Evolutionary conservation across 1,140 invertebrate species (phyloP).

Genomic region (Macrotrachela quadricornifera): DNA sequence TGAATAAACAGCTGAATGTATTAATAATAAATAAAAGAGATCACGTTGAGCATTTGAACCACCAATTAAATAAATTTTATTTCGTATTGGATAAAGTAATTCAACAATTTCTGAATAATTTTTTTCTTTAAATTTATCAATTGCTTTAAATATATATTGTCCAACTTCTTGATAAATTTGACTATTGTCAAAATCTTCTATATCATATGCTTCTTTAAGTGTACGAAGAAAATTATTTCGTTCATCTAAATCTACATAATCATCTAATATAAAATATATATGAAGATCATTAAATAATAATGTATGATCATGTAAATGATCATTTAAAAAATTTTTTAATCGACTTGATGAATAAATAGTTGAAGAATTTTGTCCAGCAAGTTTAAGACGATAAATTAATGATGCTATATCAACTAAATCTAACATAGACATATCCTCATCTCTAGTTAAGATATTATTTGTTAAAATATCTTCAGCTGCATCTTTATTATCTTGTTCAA

Average conservation of each 20-base stretch:
- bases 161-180: neutral
- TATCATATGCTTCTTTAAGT: no score
- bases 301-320: neutral
- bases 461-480: neutral
- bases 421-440: neutral
- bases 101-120: neutral
- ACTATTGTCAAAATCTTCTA: no score
- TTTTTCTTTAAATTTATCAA: neutral
- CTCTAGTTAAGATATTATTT: neutral
- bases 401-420: slow-evolving; percentile 1
- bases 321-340: neutral
- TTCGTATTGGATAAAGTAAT: neutral
- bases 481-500: slow-evolving; percentile 21
- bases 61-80: neutral
- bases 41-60: slow-evolving; percentile 8
- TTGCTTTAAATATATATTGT: neutral
- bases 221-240: no score
- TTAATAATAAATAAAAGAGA: slow-evolving; percentile 1
- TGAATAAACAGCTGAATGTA: neutral
- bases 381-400: neutral
- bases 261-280: no score
- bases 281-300: no score
- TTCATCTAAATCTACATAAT: no score
- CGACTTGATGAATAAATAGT: neutral
- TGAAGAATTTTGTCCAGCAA: neutral